Evolutionary conservation across 2,888 invertebrate species (phyloP), one percentile per base, ranked within the genome.

Genomic region (Nomada goodeniana): DNA sequence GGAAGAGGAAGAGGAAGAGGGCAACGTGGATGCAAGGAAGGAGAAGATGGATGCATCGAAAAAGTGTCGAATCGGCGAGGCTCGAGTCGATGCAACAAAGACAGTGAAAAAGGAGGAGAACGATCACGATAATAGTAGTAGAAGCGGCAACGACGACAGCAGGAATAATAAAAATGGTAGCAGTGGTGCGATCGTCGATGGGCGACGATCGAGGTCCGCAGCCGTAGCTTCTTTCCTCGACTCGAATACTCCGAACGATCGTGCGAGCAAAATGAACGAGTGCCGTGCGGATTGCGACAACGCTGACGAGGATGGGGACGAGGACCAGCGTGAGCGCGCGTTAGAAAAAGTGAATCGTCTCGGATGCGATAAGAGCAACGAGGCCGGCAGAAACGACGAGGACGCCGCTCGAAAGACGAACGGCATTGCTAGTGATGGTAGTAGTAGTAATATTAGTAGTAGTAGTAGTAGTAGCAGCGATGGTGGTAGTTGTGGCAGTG

Each of bases 1-100:
- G 23, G 53, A 57, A n/a, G 70, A 42, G 23, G 47, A 94, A 94
- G 95, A 95, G 47, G 68, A 55, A 0, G 59, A 42, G 1, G 70
- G 68, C 29, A 59, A 65, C 18, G 67, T 52, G 42, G 73, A 57
- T 15, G 67, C 95, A 60, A 20, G 44, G 53, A 70, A 36, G 29
- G 42, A 52, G 52, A 72, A 44, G 57, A 63, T 36, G 36, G 36
- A 61, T 67, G 57, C 53, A 42, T 63, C 52, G 71, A 67, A 64
- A 68, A 53, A 76, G 59, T 80, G 64, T 55, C 76, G 73, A 47
- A 47, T 47, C 59, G 84, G 18, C 67, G 77, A 53, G 71, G 71
- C 59, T 64, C 71, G 73, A 23, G 71, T 74, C 61, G 74, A 68
- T 68, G 63, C 70, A 57, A 63, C 59, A 63, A 63, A 74, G 74